These are phyloP conservation scores for Boloria euphrosyne DNA, from an alignment of 2,888 invertebrate genomes.

Conservation along the genomic window DNA sequence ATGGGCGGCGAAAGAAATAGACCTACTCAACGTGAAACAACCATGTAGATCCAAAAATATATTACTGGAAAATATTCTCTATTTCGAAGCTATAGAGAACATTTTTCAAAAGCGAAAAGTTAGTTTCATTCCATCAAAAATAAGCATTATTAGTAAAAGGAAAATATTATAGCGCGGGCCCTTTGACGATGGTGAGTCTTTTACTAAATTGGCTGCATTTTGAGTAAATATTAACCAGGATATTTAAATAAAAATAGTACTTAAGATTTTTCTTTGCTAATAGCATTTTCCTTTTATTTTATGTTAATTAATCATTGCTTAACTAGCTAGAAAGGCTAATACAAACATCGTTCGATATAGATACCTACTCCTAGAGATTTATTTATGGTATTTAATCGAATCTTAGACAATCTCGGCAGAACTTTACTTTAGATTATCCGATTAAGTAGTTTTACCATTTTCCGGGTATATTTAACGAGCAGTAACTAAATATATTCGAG, in stretches of 20 bases:
- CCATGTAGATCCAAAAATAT: conserved; percentile 47
- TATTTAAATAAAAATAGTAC: conserved; percentile 21
- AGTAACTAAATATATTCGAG: too few species aligned
- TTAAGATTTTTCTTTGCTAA: neutral
- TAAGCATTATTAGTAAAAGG: conserved; percentile 70
- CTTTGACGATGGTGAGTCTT: conserved; percentile 67
- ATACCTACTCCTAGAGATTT: too few species aligned
- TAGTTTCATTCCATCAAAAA: conserved; percentile 49
- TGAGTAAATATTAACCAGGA: conserved; percentile 43
- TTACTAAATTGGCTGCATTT: conserved; percentile 63
- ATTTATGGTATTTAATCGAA: too few species aligned
- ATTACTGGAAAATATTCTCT: conserved; percentile 51
- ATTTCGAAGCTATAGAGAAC: conserved; percentile 45
- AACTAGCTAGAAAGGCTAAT: too few species aligned
- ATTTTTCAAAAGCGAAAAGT: conserved; percentile 39
- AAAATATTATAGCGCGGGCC: conserved; percentile 66
- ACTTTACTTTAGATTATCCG: too few species aligned
- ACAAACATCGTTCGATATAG: too few species aligned
- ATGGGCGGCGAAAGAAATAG: conserved; percentile 79
- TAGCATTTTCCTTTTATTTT: neutral
- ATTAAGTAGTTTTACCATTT: too few species aligned
- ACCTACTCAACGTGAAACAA: conserved; percentile 69
- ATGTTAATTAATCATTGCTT: neutral
- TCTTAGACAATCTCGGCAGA: too few species aligned
- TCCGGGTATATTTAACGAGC: too few species aligned